phyloP scores from a whole-genome alignment of 2,113 vertebrate species.

The Helogale parvula region DNA sequence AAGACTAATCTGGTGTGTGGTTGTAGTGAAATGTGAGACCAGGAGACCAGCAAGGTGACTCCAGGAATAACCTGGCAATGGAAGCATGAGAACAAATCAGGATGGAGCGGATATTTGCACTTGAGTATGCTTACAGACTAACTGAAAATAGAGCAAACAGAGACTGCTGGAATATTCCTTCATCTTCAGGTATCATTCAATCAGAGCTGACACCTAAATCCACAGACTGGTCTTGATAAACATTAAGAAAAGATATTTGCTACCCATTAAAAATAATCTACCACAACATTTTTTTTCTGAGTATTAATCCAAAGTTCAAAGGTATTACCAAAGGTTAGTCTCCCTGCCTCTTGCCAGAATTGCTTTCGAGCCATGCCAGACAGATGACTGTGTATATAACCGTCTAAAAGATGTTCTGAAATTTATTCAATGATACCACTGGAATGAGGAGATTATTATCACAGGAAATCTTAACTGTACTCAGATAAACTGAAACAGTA shows the following conservation, averaged over 20 bases:
- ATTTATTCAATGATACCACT: neutral
- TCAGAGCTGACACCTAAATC: neutral
- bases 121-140: neutral
- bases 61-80: neutral
- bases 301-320: neutral
- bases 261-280: neutral
- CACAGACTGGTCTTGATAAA: neutral
- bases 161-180: neutral
- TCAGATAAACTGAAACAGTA: neutral
- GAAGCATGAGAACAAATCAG: neutral
- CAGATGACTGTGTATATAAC: neutral
- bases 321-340: neutral
- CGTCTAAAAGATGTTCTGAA: conserved; percentile 2
- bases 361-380: conserved; percentile 8
- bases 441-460: neutral
- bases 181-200: neutral
- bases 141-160: neutral
- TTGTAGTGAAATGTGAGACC: neutral
- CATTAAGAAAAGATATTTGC: neutral
- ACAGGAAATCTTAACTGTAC: conserved; percentile 11
- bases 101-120: accelerated
- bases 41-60: neutral
- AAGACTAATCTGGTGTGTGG: neutral
- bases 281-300: neutral
- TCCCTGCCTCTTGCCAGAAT: neutral